Evolutionary conservation across 2,888 invertebrate species (phyloP).

Genomic region (Macropis europaea): DNA sequence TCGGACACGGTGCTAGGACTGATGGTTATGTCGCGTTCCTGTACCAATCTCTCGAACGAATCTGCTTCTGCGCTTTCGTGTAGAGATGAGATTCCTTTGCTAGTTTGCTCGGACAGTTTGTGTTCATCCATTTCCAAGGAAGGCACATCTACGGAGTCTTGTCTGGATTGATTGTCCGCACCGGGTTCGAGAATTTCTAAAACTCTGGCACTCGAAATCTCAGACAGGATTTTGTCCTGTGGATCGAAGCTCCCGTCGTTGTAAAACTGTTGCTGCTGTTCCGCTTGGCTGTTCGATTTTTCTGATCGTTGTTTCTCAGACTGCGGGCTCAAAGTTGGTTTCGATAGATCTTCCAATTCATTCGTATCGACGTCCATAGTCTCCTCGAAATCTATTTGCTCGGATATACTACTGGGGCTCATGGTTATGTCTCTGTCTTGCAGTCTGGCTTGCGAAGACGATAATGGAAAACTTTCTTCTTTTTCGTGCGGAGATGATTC

Average conservation of each 20-base stretch:
- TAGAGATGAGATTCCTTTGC: conserved; percentile 62
- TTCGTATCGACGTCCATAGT: conserved; percentile 63
- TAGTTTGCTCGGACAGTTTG: conserved; percentile 60
- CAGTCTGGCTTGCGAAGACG: conserved; percentile 65
- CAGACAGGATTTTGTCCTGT: conserved; percentile 56
- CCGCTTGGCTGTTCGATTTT: conserved; percentile 34
- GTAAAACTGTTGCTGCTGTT: conserved; percentile 27
- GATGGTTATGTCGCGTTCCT: conserved; percentile 69
- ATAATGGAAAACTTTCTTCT: conserved; percentile 67
- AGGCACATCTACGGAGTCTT: conserved; percentile 73
- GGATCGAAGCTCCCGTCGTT: conserved; percentile 29
- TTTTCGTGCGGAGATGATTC: conserved; percentile 69
- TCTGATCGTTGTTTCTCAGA: conserved; percentile 46
- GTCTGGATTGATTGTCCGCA: conserved; percentile 60
- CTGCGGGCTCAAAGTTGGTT: conserved; percentile 43
- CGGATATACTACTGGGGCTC: conserved; percentile 76
- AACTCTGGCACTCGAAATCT: conserved; percentile 68
- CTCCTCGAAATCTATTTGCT: conserved; percentile 73
- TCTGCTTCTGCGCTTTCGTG: conserved; percentile 71
- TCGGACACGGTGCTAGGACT: conserved; percentile 73
- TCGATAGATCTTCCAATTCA: conserved; percentile 58
- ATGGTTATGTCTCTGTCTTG: conserved; percentile 72
- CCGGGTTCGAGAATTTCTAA: conserved; percentile 72
- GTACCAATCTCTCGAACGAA: conserved; percentile 69
- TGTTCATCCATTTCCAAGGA: conserved; percentile 74